Evolutionary conservation across 1,140 invertebrate genomes (phyloP).

Genomic region (Drosophila tsacasi): DNA sequence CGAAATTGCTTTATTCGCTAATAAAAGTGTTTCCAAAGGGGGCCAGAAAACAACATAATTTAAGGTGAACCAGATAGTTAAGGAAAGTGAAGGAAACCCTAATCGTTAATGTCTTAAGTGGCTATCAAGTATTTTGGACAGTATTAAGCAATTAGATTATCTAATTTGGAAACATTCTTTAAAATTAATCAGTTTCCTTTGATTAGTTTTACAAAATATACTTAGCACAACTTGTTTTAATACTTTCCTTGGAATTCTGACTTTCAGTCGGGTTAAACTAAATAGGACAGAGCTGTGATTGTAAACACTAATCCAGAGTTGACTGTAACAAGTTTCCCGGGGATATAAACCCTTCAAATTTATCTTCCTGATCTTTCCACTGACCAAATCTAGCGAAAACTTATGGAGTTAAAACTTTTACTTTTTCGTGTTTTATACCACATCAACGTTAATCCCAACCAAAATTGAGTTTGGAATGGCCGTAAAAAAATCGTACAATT

Average conservation of each 20-base stretch:
- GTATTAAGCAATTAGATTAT: not conserved
- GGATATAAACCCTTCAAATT: not conserved
- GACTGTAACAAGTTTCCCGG: not conserved
- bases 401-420: slow-evolving; percentile 47
- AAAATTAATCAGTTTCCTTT: not conserved
- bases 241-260: not conserved
- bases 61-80: slow-evolving; percentile 29
- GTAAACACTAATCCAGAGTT: not conserved
- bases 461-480: slow-evolving; percentile 68
- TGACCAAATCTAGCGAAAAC: slow-evolving; percentile 40
- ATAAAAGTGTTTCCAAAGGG: slow-evolving; percentile 59
- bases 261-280: too few relatives aligned
- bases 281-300: not conserved
- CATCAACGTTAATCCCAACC: slow-evolving; percentile 75
- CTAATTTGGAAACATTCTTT: not conserved
- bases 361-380: slow-evolving; percentile 9
- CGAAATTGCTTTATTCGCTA: slow-evolving; percentile 70
- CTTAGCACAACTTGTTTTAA: not conserved
- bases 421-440: slow-evolving; percentile 59
- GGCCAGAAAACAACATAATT: slow-evolving; percentile 54
- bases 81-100: slow-evolving; percentile 9
- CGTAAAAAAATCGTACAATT: slow-evolving; percentile 58
- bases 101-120: not conserved
- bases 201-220: not conserved
- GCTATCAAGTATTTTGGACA: not conserved